phyloP scores from a whole-genome alignment of 2,113 vertebrate genomes.

The Rhadina sibilatrix region DNA sequence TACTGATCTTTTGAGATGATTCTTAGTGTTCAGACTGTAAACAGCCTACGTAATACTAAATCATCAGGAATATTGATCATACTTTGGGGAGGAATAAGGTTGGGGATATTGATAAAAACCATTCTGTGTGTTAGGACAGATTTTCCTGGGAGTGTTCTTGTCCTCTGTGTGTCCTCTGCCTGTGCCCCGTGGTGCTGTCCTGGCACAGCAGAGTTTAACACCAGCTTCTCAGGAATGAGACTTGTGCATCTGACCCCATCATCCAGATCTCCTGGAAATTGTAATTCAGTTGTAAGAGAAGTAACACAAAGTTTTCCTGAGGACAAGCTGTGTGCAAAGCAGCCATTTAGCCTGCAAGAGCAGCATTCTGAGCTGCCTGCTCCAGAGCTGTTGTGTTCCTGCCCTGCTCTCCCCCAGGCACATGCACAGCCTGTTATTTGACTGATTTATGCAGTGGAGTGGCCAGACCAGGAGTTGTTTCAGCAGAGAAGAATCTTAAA shows the following conservation, averaged over 20 bases:
- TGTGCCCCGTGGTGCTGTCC: background rate
- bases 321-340: background rate
- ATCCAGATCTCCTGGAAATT: background rate
- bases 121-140: background rate
- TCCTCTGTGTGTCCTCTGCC: background rate
- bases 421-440: background rate
- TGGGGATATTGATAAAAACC: background rate
- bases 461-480: background rate
- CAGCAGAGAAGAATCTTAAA: conserved; percentile 39
- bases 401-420: background rate
- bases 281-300: background rate
- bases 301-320: background rate
- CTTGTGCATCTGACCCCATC: background rate
- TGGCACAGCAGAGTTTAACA: background rate
- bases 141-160: background rate
- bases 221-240: background rate
- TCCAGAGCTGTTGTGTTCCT: background rate
- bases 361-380: background rate
- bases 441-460: conserved; percentile 16
- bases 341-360: background rate
- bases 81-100: background rate
- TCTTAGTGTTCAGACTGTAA: background rate
- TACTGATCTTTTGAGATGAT: background rate
- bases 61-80: background rate
- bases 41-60: background rate